phyloP scores from a whole-genome alignment of 2,113 vertebrate species.

The Cricetomys ansorgei region DNA sequence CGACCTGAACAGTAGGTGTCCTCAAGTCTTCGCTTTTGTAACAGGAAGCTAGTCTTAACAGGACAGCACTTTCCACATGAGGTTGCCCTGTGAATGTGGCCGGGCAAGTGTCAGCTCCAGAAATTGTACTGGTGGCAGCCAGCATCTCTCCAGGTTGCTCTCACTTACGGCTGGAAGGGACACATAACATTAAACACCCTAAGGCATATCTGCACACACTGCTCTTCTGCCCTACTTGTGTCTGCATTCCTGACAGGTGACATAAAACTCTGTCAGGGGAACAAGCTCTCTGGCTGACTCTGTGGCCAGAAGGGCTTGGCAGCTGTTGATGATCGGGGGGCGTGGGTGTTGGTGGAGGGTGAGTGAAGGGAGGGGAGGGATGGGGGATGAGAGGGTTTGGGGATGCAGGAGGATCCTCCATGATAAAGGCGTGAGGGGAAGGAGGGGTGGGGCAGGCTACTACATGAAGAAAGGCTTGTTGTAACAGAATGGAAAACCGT shows the following conservation, averaged over 20 bases:
- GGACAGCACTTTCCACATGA: background rate
- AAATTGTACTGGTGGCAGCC: too few relatives aligned
- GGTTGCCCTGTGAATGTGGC: background rate
- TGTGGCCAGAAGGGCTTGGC: background rate
- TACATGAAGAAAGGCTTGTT: fast-evolving
- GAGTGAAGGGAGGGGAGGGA: too few relatives aligned
- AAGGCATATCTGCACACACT: fast-evolving
- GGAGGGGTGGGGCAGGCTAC: fast-evolving
- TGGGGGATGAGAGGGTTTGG: background rate
- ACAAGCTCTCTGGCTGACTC: background rate
- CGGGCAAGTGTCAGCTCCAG: too few relatives aligned
- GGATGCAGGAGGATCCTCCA: background rate
- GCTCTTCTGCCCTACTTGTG: background rate
- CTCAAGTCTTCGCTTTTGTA: background rate
- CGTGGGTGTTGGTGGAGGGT: too few relatives aligned
- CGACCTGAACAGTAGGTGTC: background rate
- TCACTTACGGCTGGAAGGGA: background rate
- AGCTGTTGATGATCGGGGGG: fast-evolving
- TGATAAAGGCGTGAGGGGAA: background rate
- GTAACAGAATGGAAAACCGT: fast-evolving
- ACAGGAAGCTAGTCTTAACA: fast-evolving
- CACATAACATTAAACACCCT: fast-evolving
- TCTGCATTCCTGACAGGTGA: background rate
- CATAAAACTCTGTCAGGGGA: background rate
- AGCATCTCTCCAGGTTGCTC: background rate